Base-by-base conservation (phyloP, 2,113 vertebrate genomes). In the Probosciger aterrimus region DNA sequence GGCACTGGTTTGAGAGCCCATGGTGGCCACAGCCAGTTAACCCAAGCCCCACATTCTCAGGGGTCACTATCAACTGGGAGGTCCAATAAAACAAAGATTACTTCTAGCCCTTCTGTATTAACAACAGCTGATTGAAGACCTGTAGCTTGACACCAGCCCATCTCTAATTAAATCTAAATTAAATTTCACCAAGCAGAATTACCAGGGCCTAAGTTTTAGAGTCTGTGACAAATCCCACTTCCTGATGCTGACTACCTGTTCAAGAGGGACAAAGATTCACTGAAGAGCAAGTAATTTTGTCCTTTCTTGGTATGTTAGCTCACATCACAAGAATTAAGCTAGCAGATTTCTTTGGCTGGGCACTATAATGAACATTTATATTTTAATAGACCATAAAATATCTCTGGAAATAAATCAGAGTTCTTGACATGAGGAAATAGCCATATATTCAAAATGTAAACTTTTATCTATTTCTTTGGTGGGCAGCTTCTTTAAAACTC, bases 101-200 rank as follows among this genome's bases (percentile, higher is more conserved):
- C 47, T 92, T 89, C 39, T 68, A 55, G 73, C 15, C 53, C 53
- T 77, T 31, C 12, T 10, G 19, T 39, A 78, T 83, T 43, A 89
- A 74, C n/a, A 82, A 33, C 20, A 52, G 24, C 35, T 87, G 68
- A 44, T 18, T 78, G 53, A 30, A 87, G 67, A 67, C 76, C 33
- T 52, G 35, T 27, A 23, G 76, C 82, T 62, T 86, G 59, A 91
- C 55, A 95, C 22, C 41, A 57, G 18, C 73, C 69, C 94, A 93
- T 94, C 95, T 84, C 63, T 93, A 97, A 97, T 95, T 97, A 97
- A 92, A 97, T 95, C 92, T 95, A 96, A 96, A 97, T 96, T 95
- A 91, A 95, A 94, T 86, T 96, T 94, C 59, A 69, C 74, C 3
- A 2, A 75, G 31, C 9, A 83, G 67, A 95, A 96, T 94, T 95